A percentile compares a stretch with the other conserved stretches of the same genome.
Evolutionary conservation across 2,797 vertebrate species (phyloP).

Genomic region (Luscinia megarhynchos): DNA sequence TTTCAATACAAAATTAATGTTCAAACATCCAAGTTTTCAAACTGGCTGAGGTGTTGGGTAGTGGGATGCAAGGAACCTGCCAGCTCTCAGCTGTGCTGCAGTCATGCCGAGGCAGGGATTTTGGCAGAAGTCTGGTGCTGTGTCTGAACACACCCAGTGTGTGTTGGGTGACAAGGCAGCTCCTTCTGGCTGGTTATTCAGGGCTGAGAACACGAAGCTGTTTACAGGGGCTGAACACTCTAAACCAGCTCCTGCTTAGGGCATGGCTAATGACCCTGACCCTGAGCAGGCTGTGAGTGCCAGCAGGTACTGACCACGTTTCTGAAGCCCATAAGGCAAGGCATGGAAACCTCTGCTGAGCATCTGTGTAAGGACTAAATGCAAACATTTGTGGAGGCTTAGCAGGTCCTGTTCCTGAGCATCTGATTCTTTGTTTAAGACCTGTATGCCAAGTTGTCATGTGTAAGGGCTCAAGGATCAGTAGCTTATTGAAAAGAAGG

Average conservation of each 20-base stretch:
- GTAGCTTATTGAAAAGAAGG: not conserved
- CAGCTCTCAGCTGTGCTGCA: not conserved
- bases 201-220: not conserved
- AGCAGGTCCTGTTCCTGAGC: not conserved
- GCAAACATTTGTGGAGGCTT: not conserved
- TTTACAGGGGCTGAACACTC: not conserved
- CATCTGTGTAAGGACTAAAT: not conserved
- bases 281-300: not conserved
- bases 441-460: not conserved
- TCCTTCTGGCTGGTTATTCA: not conserved
- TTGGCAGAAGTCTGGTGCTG: not conserved
- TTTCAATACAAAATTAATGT: not conserved
- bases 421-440: not conserved
- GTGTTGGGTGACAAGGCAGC: accelerated
- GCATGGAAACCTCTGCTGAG: not conserved
- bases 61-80: accelerated
- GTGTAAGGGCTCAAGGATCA: not conserved
- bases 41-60: not conserved
- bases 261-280: not conserved
- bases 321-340: not conserved
- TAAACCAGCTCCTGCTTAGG: not conserved
- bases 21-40: not conserved
- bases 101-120: accelerated
- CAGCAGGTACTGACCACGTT: not conserved
- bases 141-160: not conserved